These are phyloP conservation scores for Pyrgus malvae DNA, from an alignment of 2,888 invertebrate genomes.

Conservation along the genomic window DNA sequence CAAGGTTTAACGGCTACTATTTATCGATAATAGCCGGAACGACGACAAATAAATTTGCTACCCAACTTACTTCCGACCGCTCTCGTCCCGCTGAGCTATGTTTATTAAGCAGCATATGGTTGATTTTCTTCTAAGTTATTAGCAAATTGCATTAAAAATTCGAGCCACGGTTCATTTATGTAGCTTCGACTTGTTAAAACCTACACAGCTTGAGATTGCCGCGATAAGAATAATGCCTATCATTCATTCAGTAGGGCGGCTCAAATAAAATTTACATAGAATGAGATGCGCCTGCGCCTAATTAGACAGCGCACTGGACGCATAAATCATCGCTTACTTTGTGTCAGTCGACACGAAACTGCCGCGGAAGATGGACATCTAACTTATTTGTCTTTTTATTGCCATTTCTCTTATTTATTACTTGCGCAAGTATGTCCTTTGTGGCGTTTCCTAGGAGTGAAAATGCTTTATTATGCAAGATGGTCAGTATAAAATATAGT, in stretches of 20 bases:
- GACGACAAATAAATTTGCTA: too few relatives aligned
- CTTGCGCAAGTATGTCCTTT: constrained; percentile 37
- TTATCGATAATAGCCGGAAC: too few relatives aligned
- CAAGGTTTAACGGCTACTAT: too few relatives aligned
- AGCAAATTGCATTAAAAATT: background rate
- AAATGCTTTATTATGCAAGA: constrained; percentile 9
- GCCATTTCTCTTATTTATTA: constrained; percentile 39
- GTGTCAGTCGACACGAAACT: constrained; percentile 44
- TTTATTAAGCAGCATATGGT: too few relatives aligned
- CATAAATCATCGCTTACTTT: constrained; percentile 63
- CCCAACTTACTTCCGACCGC: too few relatives aligned
- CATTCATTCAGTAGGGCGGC: constrained; percentile 41
- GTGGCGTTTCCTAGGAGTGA: constrained; percentile 6
- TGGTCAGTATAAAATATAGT: background rate
- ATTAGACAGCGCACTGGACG: constrained; percentile 60
- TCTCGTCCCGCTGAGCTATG: too few relatives aligned
- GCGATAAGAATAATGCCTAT: constrained; percentile 38
- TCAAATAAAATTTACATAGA: constrained; percentile 61
- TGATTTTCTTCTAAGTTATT: too few relatives aligned
- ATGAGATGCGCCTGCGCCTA: constrained; percentile 64
- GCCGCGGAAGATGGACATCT: constrained; percentile 37
- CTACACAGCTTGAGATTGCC: constrained; percentile 33
- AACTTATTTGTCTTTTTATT: constrained; percentile 39
- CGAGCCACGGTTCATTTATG: constrained; percentile 8
- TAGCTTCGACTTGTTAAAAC: constrained; percentile 26